phyloP scores from a whole-genome alignment of 2,113 vertebrate species.

The Cavia aperea region DNA sequence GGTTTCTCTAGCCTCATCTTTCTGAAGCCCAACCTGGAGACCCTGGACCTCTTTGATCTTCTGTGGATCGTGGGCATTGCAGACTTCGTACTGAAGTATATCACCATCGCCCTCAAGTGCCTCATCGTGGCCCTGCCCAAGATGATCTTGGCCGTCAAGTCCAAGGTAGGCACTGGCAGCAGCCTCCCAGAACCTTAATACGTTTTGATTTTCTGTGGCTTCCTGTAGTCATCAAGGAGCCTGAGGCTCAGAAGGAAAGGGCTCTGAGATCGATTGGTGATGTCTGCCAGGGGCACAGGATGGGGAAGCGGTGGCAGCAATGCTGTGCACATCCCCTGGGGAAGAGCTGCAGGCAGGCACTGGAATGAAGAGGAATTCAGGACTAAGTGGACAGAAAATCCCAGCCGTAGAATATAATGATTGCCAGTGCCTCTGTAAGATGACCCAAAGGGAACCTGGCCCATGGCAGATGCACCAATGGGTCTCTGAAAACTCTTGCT shows the following conservation, averaged over 20 bases:
- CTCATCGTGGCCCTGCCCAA: constrained; percentile 90
- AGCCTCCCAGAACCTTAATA: neutral
- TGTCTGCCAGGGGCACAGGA: neutral
- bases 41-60: constrained; percentile 93
- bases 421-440: neutral
- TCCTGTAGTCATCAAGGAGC: neutral
- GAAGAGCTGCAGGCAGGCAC: neutral
- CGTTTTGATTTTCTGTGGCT: neutral
- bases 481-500: neutral
- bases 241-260: neutral
- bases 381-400: neutral
- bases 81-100: constrained; percentile 95
- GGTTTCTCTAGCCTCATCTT: constrained; percentile 86
- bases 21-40: constrained; percentile 89
- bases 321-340: neutral
- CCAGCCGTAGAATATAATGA: neutral
- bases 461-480: neutral
- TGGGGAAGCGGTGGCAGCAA: rapidly evolving
- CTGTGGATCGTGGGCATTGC: constrained; percentile 96
- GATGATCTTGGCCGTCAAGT: constrained; percentile 93
- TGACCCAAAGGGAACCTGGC: neutral
- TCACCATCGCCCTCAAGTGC: constrained; percentile 93
- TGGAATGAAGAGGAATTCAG: neutral
- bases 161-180: constrained; percentile 82
- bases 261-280: neutral